A percentile compares a stretch with the other conserved stretches of the same genome.
Conservation (phyloP, 2,797 vertebrate genomes). For the Sebastes oblongus region DNA sequence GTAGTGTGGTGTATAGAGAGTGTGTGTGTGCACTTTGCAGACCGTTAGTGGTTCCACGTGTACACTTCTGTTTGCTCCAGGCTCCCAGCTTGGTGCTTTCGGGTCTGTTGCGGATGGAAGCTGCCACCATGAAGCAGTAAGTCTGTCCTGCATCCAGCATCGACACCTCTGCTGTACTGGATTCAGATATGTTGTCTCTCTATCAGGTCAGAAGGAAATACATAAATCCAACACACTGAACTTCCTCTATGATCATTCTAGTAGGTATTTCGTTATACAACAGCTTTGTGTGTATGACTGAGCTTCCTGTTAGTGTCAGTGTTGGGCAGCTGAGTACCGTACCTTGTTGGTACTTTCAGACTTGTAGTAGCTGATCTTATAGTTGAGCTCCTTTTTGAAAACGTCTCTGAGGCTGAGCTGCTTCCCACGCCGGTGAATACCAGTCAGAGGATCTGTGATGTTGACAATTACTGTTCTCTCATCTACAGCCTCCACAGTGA, state of each 20-base stretch:
- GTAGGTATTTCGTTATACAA: background rate
- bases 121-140: constrained; percentile 90
- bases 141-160: constrained; percentile 79
- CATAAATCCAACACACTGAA: background rate
- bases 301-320: background rate
- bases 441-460: constrained; percentile 83
- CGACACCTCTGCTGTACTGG: constrained; percentile 64
- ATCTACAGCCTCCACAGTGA: constrained; percentile 61
- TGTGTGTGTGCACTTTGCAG: constrained; percentile 66
- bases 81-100: constrained; percentile 70
- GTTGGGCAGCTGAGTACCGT: constrained; percentile 47
- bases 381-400: constrained; percentile 83
- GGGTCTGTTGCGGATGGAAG: constrained; percentile 78
- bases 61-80: constrained; percentile 73
- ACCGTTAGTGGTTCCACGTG: background rate
- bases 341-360: constrained; percentile 87
- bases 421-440: constrained; percentile 53
- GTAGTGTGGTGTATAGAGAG: background rate
- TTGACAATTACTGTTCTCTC: constrained; percentile 68
- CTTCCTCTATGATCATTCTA: background rate
- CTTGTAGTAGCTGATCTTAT: constrained; percentile 87
- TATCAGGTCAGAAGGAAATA: constrained; percentile 50
- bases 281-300: background rate
- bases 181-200: constrained; percentile 74
- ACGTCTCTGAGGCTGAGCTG: constrained; percentile 85